phyloP scores from a whole-genome alignment of 2,797 vertebrate species.

The Acanthurus tractus region DNA sequence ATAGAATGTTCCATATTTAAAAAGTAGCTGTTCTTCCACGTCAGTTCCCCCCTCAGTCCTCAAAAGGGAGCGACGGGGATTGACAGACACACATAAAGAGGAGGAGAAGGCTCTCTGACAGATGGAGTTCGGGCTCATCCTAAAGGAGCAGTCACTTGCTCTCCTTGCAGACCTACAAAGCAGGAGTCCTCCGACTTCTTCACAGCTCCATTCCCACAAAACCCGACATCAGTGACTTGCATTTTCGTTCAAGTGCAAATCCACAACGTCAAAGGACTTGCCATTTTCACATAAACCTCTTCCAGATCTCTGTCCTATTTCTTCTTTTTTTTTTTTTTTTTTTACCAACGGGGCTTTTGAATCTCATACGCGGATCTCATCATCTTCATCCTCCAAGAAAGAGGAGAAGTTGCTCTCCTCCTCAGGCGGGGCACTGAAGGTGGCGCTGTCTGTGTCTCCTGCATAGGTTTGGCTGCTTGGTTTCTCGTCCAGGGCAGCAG shows the following conservation, averaged over 20 bases:
- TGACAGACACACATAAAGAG: conserved; percentile 51
- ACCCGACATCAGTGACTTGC: conserved; percentile 30
- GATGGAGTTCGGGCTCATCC: conserved; percentile 54
- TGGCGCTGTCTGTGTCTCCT: conserved; percentile 82
- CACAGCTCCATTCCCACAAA: conserved; percentile 38
- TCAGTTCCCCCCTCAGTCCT: conserved; percentile 50
- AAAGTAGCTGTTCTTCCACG: conserved; percentile 49
- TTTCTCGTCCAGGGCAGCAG: conserved; percentile 87
- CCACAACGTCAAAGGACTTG: conserved; percentile 52
- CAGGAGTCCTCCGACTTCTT: conserved; percentile 37
- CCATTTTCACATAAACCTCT: conserved; percentile 25
- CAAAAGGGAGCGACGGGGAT: conserved; percentile 41
- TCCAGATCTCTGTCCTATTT: background rate
- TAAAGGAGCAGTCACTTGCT: conserved; percentile 56
- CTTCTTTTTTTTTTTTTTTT: background rate
- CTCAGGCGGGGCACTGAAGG: conserved; percentile 78
- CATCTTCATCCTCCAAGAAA: conserved; percentile 94
- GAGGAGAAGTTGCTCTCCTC: conserved; percentile 93
- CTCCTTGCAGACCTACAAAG: conserved; percentile 47
- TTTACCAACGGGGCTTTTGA: background rate
- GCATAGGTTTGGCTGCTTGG: conserved; percentile 70
- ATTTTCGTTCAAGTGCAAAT: conserved; percentile 53
- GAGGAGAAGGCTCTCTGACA: conserved; percentile 50
- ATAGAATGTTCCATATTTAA: conserved; percentile 73
- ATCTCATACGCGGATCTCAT: conserved; percentile 93